Percentiles rank a stretch among this genome's conserved stretches.
Conservation (phyloP, 2,113 vertebrate species). For the Callorhinus ursinus region DNA sequence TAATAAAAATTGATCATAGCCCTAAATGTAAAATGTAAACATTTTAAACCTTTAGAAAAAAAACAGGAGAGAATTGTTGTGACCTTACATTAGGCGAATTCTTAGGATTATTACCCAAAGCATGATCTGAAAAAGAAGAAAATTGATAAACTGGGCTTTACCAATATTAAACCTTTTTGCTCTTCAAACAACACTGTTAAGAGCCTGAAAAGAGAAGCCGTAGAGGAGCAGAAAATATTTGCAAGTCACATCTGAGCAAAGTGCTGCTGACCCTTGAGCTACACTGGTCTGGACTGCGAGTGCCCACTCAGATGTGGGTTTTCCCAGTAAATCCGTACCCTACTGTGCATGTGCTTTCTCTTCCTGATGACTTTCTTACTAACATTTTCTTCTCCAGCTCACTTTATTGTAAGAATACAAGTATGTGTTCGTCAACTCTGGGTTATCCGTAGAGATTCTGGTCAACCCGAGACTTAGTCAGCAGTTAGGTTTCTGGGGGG, state of each 20-base stretch:
- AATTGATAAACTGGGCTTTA: not conserved
- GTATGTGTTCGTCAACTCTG: not conserved
- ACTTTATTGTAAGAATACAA: not conserved
- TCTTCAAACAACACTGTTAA: not conserved
- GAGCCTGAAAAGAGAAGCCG: not conserved
- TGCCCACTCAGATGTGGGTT: not conserved
- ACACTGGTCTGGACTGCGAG: not conserved
- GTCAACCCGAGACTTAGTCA: not conserved
- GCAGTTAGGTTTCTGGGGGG: not conserved
- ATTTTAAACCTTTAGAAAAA: not conserved
- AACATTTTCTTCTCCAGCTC: not conserved
- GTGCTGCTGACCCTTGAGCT: not conserved
- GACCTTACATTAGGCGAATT: too few species aligned
- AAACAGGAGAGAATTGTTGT: not conserved
- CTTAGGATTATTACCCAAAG: not conserved
- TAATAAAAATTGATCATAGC: not conserved
- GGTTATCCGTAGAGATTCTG: not conserved
- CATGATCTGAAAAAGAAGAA: not conserved
- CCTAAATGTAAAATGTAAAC: not conserved
- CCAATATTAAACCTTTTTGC: not conserved
- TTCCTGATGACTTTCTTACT: not conserved
- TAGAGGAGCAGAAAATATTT: not conserved
- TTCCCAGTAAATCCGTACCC: not conserved
- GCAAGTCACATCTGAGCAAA: not conserved
- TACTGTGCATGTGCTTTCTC: not conserved